Evolutionary conservation across 2,113 vertebrate genomes (phyloP).

Genomic region (Noctilio leporinus): DNA sequence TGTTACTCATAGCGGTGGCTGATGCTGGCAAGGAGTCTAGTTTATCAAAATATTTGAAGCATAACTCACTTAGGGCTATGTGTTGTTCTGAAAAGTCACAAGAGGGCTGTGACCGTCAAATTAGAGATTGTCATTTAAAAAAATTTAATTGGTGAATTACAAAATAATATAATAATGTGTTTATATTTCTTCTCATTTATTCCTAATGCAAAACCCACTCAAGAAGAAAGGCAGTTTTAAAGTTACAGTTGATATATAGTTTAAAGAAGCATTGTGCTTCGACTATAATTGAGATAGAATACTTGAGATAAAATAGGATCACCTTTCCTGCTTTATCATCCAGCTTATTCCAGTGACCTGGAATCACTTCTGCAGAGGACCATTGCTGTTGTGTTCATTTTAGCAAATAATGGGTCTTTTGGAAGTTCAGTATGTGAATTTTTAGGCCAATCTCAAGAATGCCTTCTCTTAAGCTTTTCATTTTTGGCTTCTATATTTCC

Average conservation of each 20-base stretch:
- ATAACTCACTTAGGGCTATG: not conserved
- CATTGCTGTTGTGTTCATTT: not conserved
- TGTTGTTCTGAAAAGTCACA: not conserved
- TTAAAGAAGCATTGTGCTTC: no score
- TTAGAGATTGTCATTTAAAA: not conserved
- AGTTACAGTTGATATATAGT: not conserved
- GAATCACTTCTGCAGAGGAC: not conserved
- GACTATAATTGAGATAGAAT: not conserved
- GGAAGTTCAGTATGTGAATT: not conserved
- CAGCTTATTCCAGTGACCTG: not conserved
- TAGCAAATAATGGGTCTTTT: not conserved
- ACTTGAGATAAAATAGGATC: not conserved
- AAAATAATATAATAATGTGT: not conserved
- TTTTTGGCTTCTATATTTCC: not conserved
- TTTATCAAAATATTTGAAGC: not conserved
- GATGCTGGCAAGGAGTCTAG: not conserved
- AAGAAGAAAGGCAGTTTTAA: not conserved
- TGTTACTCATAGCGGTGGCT: not conserved
- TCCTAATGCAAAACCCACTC: not conserved
- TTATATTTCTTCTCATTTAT: not conserved
- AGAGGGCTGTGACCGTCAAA: not conserved
- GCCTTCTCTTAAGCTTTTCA: not conserved
- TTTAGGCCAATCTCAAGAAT: not conserved
- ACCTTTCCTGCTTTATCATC: not conserved
- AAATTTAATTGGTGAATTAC: not conserved